Evolutionary conservation across 1,140 invertebrate genomes (phyloP).

Genomic region (Orchestia grillus): DNA sequence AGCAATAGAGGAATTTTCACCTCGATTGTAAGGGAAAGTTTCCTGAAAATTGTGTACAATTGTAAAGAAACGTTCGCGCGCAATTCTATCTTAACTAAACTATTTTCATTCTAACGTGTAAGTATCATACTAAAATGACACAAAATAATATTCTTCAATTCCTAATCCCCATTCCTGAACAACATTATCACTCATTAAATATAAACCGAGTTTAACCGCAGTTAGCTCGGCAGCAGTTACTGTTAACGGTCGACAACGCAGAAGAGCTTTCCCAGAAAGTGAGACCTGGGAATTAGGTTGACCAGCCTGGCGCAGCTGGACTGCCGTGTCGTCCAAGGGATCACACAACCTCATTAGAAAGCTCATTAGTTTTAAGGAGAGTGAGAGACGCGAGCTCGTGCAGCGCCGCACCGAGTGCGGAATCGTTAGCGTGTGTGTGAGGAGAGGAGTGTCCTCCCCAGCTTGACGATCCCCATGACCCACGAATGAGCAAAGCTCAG

Average conservation of each 20-base stretch:
- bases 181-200: not conserved
- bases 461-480: not conserved
- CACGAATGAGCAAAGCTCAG: not conserved
- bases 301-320: not conserved
- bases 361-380: constrained; percentile 8
- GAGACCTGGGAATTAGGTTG: not conserved
- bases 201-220: not conserved
- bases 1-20: no score
- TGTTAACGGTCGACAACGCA: not conserved
- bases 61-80: no score
- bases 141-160: no score
- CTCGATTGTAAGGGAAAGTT: no score
- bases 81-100: no score
- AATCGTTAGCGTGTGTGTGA: not conserved
- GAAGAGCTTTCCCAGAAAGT: not conserved
- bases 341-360: not conserved
- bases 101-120: no score
- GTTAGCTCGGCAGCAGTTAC: not conserved
- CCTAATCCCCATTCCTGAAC: not conserved
- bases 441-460: no score
- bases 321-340: not conserved
- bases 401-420: no score
- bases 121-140: no score
- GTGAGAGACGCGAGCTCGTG: not conserved
- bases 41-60: no score